A percentile compares a stretch with the other conserved stretches of the same genome.
phyloP scores from a whole-genome alignment of 2,797 vertebrate genomes.

The Sebastes iracundus region DNA sequence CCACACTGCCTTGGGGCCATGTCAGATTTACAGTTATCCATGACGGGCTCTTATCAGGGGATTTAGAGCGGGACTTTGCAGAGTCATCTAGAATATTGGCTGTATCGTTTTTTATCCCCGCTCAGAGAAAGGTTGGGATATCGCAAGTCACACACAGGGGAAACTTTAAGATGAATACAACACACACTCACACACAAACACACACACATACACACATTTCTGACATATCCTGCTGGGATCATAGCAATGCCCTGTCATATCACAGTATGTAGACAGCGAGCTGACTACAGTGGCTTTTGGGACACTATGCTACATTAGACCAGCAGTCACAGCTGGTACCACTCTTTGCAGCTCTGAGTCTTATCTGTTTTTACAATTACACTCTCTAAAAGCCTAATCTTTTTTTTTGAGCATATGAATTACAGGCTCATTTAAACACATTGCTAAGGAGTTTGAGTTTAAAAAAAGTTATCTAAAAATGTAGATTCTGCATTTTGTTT shows the following conservation, averaged over 20 bases:
- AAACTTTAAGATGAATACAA: slow-evolving; percentile 38
- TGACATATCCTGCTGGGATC: slow-evolving; percentile 56
- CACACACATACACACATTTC: neutral
- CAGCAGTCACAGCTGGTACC: slow-evolving; percentile 32
- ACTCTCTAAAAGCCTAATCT: neutral
- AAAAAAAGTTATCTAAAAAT: neutral
- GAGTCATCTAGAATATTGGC: slow-evolving; percentile 77
- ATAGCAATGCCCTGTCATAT: slow-evolving; percentile 39
- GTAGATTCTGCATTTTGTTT: neutral
- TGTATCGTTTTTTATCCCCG: slow-evolving; percentile 56
- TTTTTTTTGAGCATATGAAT: neutral
- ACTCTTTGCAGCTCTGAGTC: neutral
- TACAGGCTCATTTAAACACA: neutral
- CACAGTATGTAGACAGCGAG: slow-evolving; percentile 35
- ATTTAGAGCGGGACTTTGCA: slow-evolving; percentile 75
- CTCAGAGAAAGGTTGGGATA: slow-evolving; percentile 65
- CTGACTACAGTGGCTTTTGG: slow-evolving; percentile 59
- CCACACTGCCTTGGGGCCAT: slow-evolving; percentile 73
- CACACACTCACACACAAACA: neutral
- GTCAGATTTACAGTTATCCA: slow-evolving; percentile 80
- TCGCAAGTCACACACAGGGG: slow-evolving; percentile 46
- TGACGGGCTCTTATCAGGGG: slow-evolving; percentile 72
- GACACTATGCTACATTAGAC: slow-evolving; percentile 46
- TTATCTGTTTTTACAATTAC: neutral
- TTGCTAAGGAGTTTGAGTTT: neutral